A percentile compares a stretch with the other conserved stretches of the same genome.
Conservation (phyloP, 2,113 vertebrate species). For the Stomatorhinus ivindoensis region DNA sequence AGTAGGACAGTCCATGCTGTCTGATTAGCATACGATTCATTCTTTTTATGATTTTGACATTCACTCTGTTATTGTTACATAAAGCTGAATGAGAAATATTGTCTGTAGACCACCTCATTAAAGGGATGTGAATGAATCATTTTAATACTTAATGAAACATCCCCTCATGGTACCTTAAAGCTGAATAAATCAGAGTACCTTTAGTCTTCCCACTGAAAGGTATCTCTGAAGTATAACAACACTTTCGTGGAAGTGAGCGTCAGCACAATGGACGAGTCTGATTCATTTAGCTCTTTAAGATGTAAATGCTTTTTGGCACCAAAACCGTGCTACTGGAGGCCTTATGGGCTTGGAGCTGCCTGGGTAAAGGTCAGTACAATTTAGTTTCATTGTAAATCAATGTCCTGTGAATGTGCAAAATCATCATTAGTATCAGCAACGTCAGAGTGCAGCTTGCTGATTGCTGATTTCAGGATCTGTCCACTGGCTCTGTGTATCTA, state of each 20-base stretch:
- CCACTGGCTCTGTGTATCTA: neutral
- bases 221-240: neutral
- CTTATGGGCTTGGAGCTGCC: neutral
- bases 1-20: neutral
- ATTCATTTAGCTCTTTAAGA: neutral
- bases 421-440: neutral
- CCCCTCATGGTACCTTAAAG: neutral
- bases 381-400: neutral
- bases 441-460: neutral
- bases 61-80: neutral
- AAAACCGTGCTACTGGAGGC: neutral
- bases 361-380: neutral
- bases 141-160: neutral
- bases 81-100: neutral
- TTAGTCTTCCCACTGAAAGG: neutral
- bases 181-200: neutral
- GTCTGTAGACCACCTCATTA: neutral
- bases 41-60: neutral
- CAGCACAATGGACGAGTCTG: neutral
- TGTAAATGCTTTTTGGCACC: neutral
- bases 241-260: neutral
- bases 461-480: neutral
- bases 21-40: neutral
- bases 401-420: neutral
- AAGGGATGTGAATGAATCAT: neutral